Evolutionary conservation across 2,797 vertebrate species (phyloP), one percentile per base, ranked within the genome.

Genomic region (Diplodus sargus): DNA sequence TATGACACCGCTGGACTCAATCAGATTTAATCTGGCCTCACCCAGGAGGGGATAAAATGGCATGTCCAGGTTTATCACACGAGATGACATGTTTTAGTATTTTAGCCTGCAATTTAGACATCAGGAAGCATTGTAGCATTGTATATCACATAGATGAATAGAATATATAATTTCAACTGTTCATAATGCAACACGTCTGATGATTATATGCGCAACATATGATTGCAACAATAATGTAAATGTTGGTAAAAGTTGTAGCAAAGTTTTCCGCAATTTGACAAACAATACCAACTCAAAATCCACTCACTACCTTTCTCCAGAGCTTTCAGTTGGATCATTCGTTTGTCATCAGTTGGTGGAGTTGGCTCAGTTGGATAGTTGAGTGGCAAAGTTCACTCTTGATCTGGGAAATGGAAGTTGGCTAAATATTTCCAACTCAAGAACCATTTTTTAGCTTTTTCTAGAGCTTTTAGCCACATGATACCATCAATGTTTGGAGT

Each of bases 1-100:
- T 82, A 43, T 74, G 65, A 64, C 66, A 68, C 69, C 47, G 49
- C 30, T 45, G 13, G 56, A 20, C 68, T 70, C 43, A 65, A 5
- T 77, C 34, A 39, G 49, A 53, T 48, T 53, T 76, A 22, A 78
- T 70, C 34, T 45, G 48, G 28, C 30, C 62, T 59, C 18, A 61
- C 1, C 8, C 56, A 30, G 20, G 22, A 47, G 49, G 2, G 17
- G 17, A 5, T 34, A 22, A n/a, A 8, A 20, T 51, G 34, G 30
- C 56, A 20, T 8, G 12, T 18, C 28, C 25, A 39, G 5, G 68
- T 62, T n/a, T 39, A 28, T 39, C n/a, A 14, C 5, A 20, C 10
- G 9, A 3, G 7, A n/a, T 5, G 2, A 8, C 47, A 28, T 25
- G 13, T 25, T 82, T 20, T 4, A 13, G 5, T n/a, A 10, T 63